Percentiles rank a stretch among this genome's conserved stretches.
Evolutionary conservation across 2,888 invertebrate species (phyloP).

Genomic region (Archips crataeganus): DNA sequence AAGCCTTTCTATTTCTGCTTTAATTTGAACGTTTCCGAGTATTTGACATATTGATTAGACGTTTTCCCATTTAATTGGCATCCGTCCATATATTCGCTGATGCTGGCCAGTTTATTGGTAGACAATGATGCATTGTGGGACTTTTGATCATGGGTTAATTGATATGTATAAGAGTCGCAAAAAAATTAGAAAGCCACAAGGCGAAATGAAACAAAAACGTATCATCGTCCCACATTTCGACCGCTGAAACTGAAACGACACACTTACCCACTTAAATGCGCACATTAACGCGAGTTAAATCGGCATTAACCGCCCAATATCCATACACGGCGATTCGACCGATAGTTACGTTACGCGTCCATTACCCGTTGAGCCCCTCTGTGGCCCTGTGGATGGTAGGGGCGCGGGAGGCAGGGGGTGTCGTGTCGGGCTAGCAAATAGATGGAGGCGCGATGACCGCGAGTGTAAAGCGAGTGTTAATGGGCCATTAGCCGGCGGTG

Average conservation of each 20-base stretch:
- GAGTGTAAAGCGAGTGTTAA: slow-evolving; percentile 73
- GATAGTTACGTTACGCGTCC: slow-evolving; percentile 57
- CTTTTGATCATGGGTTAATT: neutral
- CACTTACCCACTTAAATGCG: slow-evolving; percentile 23
- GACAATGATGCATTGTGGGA: slow-evolving; percentile 21
- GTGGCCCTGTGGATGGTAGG: slow-evolving; percentile 47
- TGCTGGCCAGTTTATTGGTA: slow-evolving; percentile 14
- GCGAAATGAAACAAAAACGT: neutral
- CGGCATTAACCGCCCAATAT: slow-evolving; percentile 56
- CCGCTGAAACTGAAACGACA: slow-evolving; percentile 26
- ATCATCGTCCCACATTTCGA: neutral
- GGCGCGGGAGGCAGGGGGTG: slow-evolving; percentile 48
- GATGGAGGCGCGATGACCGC: slow-evolving; percentile 70
- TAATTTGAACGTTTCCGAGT: slow-evolving; percentile 61
- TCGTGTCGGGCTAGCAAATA: slow-evolving; percentile 50
- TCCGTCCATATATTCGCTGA: slow-evolving; percentile 39
- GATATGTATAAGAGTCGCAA: neutral
- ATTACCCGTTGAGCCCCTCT: slow-evolving; percentile 54
- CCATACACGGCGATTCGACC: slow-evolving; percentile 50
- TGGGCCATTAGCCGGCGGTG: slow-evolving; percentile 76
- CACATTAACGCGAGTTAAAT: slow-evolving; percentile 48
- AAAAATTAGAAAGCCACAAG: neutral
- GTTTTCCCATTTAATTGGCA: slow-evolving; percentile 44
- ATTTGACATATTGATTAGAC: slow-evolving; percentile 43
- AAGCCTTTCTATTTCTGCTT: slow-evolving; percentile 61